phyloP scores from a whole-genome alignment of 1,140 invertebrate genomes.

The Brachionus koreanus region DNA sequence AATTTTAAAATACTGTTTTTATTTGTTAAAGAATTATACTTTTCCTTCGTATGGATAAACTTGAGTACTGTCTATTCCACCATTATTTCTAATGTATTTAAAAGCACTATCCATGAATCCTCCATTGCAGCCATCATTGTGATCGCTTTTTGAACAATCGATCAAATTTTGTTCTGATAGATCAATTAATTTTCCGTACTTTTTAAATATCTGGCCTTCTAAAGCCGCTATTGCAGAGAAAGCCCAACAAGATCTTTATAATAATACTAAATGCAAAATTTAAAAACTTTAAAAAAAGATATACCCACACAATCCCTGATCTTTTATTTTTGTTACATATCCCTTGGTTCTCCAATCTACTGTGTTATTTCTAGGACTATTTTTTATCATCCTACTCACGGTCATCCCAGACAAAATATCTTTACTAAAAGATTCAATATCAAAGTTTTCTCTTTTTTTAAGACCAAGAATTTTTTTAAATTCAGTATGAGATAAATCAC shows the following conservation, averaged over 20 bases:
- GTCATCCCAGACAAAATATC: background rate
- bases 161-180: conserved; percentile 95
- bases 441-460: background rate
- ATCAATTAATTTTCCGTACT: conserved; percentile 75
- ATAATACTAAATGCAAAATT: background rate
- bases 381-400: conserved; percentile 5
- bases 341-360: conserved; percentile 40
- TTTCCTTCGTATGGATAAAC: conserved; percentile 50
- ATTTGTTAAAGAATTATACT: background rate
- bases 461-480: background rate
- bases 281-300: background rate
- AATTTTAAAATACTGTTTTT: background rate
- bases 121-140: conserved; percentile 47
- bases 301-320: conserved; percentile 20
- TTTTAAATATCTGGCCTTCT: conserved; percentile 88
- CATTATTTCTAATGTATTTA: conserved; percentile 55
- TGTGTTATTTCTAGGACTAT: background rate
- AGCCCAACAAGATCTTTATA: conserved; percentile 18
- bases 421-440: conserved; percentile 5
- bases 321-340: conserved; percentile 8
- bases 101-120: conserved; percentile 57
- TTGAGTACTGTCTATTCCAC: conserved; percentile 56
- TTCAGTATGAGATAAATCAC: conserved; percentile 37
- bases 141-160: conserved; percentile 72
- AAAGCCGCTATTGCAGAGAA: conserved; percentile 68